Percentiles rank a stretch among this genome's conserved stretches.
Evolutionary conservation across 2,113 vertebrate genomes (phyloP).

Genomic region (Boleophthalmus pectinirostris): DNA sequence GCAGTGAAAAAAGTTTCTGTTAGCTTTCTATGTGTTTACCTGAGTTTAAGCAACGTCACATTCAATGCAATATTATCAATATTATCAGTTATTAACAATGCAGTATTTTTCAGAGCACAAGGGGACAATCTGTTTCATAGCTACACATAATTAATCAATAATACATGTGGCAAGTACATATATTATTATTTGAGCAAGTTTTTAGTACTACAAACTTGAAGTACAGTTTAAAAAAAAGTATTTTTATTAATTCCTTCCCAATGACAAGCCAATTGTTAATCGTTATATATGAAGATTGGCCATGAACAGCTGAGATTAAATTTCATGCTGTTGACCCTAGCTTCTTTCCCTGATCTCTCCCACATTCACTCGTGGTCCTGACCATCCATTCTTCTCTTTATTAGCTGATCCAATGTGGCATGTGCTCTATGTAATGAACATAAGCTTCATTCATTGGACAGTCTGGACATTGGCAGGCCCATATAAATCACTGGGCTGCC

Average conservation of each 20-base stretch:
- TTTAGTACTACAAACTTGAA: too few relatives aligned
- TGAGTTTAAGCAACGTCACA: too few relatives aligned
- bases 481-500: constrained; percentile 77
- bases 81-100: too few relatives aligned
- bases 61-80: too few relatives aligned
- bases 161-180: not conserved
- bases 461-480: constrained; percentile 51
- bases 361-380: constrained; percentile 29
- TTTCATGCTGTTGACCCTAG: constrained; percentile 32
- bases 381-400: constrained; percentile 59
- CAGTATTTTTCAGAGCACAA: not conserved
- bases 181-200: too few relatives aligned
- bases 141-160: not conserved
- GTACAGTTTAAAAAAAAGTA: not conserved
- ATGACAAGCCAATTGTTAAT: not conserved
- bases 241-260: not conserved
- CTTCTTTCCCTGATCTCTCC: constrained; percentile 38
- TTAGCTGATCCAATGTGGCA: constrained; percentile 61
- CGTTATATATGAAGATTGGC: not conserved
- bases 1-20: too few relatives aligned
- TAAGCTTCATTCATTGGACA: constrained; percentile 45
- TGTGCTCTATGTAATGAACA: constrained; percentile 62
- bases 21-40: too few relatives aligned
- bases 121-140: not conserved
- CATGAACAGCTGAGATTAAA: not conserved